Base-by-base conservation (phyloP, 2,113 vertebrate genomes). In the Phalacrocorax pelagicus region DNA sequence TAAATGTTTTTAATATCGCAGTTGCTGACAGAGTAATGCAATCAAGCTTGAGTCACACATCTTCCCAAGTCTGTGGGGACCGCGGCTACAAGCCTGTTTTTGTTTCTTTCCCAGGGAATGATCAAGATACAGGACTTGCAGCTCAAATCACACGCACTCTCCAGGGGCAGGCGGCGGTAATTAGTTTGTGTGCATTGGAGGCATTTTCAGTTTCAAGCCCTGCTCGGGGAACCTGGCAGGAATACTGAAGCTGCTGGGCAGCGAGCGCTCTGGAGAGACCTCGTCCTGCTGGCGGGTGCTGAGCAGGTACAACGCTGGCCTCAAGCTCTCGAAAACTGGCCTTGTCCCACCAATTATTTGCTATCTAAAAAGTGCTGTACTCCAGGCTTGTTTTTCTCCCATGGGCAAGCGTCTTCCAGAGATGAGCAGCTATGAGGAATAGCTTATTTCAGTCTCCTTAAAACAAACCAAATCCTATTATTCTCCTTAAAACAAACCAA, bases 31-130 rank as follows among this genome's bases (percentile, higher is more conserved):
- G 52, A 86, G 83, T 61, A 89, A 94, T 11, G 59, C 95, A 96
- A 84, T 92, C 65, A 49, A 9, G 52, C 17, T 81, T 19, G 36
- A 97, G 96, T 65, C 83, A 84, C 90, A 42, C 91, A 79, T 94
- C 84, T 85, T n/a, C 74, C 87, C 66, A 2, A 0, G 65, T 66
- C 97, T 77, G 0, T 0, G 1, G 94, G 91, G 94, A 96, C 77
- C 16, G 0, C 0, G 34, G 86, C 44, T 89, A 97, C 92, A 92
- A 96, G 95, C 21, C 81, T 91, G 91, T 0, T 92, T 96, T 94
- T 97, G 96, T 97, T 87, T 59, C 88, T 80, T 93, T 94, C 80
- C 65, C 52, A 15, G n/a, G 66, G 78, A 95, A 70, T 7, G 46
- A 89, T 92, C 36, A 15, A 97, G 96, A 97, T 94, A 96, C 62